Evolutionary conservation across 2,888 invertebrate genomes (phyloP).

Genomic region (Megalurothrips usitatus): DNA sequence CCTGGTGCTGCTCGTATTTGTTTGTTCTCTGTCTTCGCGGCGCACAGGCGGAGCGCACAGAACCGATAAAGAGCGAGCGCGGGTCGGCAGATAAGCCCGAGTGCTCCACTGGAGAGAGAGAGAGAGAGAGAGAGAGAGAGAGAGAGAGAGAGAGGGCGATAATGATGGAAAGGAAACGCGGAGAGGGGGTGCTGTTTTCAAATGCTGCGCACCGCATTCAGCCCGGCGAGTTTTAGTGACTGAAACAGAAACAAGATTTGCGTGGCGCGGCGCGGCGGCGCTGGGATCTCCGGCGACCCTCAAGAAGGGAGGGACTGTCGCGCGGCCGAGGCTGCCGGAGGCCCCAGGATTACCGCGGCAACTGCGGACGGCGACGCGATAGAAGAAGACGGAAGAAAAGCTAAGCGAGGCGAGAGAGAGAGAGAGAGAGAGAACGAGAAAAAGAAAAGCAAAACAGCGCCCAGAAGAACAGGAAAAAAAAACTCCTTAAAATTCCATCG

Average conservation of each 20-base stretch:
- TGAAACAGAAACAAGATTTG: slow-evolving; percentile 25
- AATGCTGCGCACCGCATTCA: slow-evolving; percentile 13
- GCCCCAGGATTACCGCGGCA: background rate
- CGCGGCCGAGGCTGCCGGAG: background rate
- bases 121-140: too few relatives aligned
- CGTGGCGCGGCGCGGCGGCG: background rate
- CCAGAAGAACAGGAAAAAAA: background rate
- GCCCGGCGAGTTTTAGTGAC: slow-evolving; percentile 13
- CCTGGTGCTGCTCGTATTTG: background rate
- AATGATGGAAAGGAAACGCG: background rate
- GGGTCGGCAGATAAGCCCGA: background rate
- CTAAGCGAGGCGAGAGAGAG: background rate
- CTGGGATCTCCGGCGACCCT: background rate
- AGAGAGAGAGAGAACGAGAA: background rate
- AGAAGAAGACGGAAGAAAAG: background rate
- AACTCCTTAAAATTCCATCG: slow-evolving; percentile 17
- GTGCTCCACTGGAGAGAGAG: background rate
- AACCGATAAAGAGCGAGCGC: slow-evolving; percentile 14
- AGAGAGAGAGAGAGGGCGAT: background rate
- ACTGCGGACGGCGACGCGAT: background rate
- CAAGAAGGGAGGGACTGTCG: background rate
- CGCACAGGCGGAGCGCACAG: too few relatives aligned
- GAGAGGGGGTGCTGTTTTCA: background rate
- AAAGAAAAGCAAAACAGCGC: too few relatives aligned
- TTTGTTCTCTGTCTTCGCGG: slow-evolving; percentile 1